Percentiles rank a stretch among this genome's conserved stretches.
Conservation (phyloP, 2,888 invertebrate species). For the Elysia crispata region DNA sequence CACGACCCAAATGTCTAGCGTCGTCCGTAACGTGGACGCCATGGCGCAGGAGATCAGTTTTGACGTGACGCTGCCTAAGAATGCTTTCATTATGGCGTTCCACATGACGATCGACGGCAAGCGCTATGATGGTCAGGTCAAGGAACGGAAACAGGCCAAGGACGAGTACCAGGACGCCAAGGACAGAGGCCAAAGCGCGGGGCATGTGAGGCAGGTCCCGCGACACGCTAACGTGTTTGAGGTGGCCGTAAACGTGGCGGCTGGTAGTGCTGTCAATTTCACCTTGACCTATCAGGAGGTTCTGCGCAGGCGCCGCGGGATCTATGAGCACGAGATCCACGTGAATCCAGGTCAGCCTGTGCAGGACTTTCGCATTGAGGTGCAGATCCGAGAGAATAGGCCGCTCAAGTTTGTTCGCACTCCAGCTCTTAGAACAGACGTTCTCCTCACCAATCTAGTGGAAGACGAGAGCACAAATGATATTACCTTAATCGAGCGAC, state of each 20-base stretch:
- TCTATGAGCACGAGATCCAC: conserved; percentile 85
- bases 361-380: conserved; percentile 83
- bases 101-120: conserved; percentile 46
- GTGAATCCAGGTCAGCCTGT: conserved; percentile 84
- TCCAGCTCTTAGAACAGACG: conserved; percentile 61
- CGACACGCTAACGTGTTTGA: conserved; percentile 69
- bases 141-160: conserved; percentile 40
- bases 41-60: conserved; percentile 81
- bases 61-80: conserved; percentile 71
- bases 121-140: conserved; percentile 39
- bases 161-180: conserved; percentile 22
- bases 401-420: conserved; percentile 75
- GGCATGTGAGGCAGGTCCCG: conserved; percentile 47
- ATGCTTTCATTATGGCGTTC: conserved; percentile 70
- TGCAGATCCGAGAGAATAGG: conserved; percentile 83
- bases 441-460: conserved; percentile 45
- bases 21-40: conserved; percentile 69
- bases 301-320: conserved; percentile 82
- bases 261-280: conserved; percentile 83
- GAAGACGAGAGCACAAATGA: conserved; percentile 57
- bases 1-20: conserved; percentile 49
- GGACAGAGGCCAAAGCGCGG: conserved; percentile 37
- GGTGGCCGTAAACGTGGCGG: conserved; percentile 83
- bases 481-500: conserved; percentile 57
- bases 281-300: conserved; percentile 87